Base-by-base conservation (phyloP, 2,113 vertebrate species). In the Apistogramma diplotaenia region DNA sequence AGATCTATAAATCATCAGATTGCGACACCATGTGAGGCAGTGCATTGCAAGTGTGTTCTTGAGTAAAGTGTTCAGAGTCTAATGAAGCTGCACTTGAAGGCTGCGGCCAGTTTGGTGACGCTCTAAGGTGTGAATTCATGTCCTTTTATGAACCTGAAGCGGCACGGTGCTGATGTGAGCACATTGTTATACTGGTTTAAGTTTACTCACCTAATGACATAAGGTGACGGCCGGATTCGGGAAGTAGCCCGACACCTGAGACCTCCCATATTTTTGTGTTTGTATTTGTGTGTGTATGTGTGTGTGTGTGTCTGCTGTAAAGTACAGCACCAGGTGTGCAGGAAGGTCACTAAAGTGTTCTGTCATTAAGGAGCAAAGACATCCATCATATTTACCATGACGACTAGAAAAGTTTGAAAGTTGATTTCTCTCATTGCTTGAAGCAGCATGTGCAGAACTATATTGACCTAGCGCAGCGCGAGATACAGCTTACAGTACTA, bases 291-390 rank as follows among this genome's bases (percentile, higher is more conserved):
- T 61, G 18, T 9, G 49, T 43, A 18, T 19, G 16, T 21, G 79
- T 8, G 74, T 31, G 74, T 0, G 35, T 1, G 3, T 0, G 19
- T 12, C n/a, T 27, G 31, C 67, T 76, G 60, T 83, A 61, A 82
- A 78, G 67, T 80, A 78, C 82, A 84, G 78, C 72, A 78, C 85
- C 93, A 91, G 89, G 89, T 94, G 93, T 86, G 31, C 83, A 78
- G 40, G 74, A 76, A 35, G 21, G 35, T 57, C 19, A 23, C 60
- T 67, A 3, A 76, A 78, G 40, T 23, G 29, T 23, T 33, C 2
- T n/a, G 55, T 77, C 73, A 61, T 65, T 55, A 78, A 59, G 60
- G n/a, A 56, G 55, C 4, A 58, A 40, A 67, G 29, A 76, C 61
- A 67, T 83, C 46, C 78, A 73, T 89, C 70, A 73, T 62, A 71